phyloP scores from a whole-genome alignment of 2,888 invertebrate species.

The Drosophila emarginata region DNA sequence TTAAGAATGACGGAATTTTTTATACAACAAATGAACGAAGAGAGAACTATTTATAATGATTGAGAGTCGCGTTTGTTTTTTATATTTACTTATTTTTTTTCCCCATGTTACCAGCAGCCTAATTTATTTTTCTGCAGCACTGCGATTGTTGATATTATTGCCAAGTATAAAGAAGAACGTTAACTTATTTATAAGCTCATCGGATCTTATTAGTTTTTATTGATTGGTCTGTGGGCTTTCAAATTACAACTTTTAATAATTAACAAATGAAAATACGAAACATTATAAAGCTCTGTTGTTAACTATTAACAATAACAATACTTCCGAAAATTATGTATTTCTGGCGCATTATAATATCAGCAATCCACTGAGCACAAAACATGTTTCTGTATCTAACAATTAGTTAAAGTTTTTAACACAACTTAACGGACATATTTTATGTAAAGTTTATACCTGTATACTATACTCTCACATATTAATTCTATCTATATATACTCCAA shows the following conservation, averaged over 20 bases:
- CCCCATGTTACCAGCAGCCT: neutral
- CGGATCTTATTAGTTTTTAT: too few species aligned
- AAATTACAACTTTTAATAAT: too few species aligned
- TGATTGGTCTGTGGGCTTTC: too few species aligned
- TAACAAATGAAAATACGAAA: too few species aligned
- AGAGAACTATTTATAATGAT: conserved; percentile 17
- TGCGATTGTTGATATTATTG: neutral
- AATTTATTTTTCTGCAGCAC: neutral
- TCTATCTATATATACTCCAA: conserved; percentile 35
- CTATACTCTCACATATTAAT: conserved; percentile 32
- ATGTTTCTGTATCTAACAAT: conserved; percentile 24
- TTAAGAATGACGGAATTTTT: conserved; percentile 83
- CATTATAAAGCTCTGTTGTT: too few species aligned
- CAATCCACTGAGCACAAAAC: neutral
- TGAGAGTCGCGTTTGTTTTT: conserved; percentile 55
- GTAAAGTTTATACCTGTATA: conserved; percentile 29
- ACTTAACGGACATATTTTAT: conserved; percentile 34
- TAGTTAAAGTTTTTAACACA: conserved; percentile 33
- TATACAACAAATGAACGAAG: conserved; percentile 48
- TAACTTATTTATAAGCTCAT: too few species aligned
- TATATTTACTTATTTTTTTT: conserved; percentile 39
- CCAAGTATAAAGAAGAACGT: neutral
- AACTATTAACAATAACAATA: too few species aligned
- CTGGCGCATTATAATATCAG: neutral
- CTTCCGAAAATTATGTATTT: too few species aligned